Evolutionary conservation across 2,888 invertebrate species (phyloP), one percentile per base, ranked within the genome.

Genomic region (Osmoderma eremita): DNA sequence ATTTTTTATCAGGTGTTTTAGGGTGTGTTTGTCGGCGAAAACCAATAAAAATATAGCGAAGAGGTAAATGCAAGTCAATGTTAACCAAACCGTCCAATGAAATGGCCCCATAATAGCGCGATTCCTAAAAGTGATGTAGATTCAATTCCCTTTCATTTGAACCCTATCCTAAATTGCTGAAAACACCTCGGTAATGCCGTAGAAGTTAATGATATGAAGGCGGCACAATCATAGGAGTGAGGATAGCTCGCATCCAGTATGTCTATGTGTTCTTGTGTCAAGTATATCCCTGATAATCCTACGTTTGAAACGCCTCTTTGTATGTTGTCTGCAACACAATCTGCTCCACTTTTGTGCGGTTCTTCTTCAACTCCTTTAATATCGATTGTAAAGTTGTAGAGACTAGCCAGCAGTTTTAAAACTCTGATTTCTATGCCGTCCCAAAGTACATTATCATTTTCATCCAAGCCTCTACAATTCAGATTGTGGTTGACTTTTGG

Each of bases 31-130:
- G 75, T 91, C 90, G 0, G 91, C 91, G 76, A 90, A 91, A 0
- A 90, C 88, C 56, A 93, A 83, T 0, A 92, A 92, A 72, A 93
- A 87, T 72, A 93, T 90, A 4, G 88, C 91, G 0, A 91, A 84
- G 24, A 93, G 80, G 75, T 93, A 93, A 0, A 89, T 87, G 17
- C 87, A 83, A 3, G 89, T 90, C 12, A 93, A 78, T 1, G 90
- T 87, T 17, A 92, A 80, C 93, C 93, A 93, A 6, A 93, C 92
- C 15, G 88, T 88, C 90, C 91, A 91, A 73, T 91, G 90, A 75
- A 93, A 93, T 0, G 93, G 93, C 0, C 93, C 93, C 82, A 93
- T 87, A 63, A 93, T 92, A 0, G 93, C 93, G 24, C 92, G 88
- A 78, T 93, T 93, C 75, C 91, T 91, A 6, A 3, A 56, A 56